phyloP scores from a whole-genome alignment of 2,797 vertebrate species.

The Rousettus madagascariensis region DNA sequence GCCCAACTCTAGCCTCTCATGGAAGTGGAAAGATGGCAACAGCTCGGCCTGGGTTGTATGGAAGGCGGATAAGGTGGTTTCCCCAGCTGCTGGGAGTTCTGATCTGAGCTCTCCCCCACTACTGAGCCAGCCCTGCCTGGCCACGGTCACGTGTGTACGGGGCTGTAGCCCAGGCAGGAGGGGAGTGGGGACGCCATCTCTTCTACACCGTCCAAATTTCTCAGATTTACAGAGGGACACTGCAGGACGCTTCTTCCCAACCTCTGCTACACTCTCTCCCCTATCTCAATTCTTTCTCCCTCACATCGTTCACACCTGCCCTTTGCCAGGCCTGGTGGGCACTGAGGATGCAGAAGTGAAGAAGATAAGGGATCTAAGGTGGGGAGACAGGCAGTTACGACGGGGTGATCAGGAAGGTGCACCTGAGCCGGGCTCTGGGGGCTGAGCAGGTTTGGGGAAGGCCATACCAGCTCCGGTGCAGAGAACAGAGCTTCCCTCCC shows the following conservation, averaged over 20 bases:
- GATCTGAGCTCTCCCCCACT: background rate
- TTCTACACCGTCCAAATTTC: background rate
- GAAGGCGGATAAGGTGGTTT: background rate
- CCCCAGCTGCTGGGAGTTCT: background rate
- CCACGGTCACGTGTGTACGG: background rate
- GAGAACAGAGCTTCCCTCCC: background rate
- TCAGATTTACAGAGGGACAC: background rate
- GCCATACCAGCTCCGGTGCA: too few relatives aligned
- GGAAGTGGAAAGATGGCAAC: background rate
- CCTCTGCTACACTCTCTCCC: background rate
- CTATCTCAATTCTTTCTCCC: background rate
- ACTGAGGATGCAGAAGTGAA: background rate
- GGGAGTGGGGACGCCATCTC: background rate
- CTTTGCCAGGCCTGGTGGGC: background rate
- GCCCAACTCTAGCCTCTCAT: background rate
- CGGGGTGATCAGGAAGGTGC: background rate
- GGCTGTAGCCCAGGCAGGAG: fast-evolving
- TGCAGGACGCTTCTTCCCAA: background rate
- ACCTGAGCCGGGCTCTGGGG: background rate
- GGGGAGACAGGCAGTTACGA: background rate
- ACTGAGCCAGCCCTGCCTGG: fast-evolving
- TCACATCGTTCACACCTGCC: fast-evolving
- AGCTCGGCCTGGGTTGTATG: background rate
- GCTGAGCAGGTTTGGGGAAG: background rate
- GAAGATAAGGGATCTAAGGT: background rate